Percentiles rank a stretch among this genome's conserved stretches.
Evolutionary conservation across 1,140 invertebrate genomes (phyloP).

Genomic region (Pseudoatta argentina): DNA sequence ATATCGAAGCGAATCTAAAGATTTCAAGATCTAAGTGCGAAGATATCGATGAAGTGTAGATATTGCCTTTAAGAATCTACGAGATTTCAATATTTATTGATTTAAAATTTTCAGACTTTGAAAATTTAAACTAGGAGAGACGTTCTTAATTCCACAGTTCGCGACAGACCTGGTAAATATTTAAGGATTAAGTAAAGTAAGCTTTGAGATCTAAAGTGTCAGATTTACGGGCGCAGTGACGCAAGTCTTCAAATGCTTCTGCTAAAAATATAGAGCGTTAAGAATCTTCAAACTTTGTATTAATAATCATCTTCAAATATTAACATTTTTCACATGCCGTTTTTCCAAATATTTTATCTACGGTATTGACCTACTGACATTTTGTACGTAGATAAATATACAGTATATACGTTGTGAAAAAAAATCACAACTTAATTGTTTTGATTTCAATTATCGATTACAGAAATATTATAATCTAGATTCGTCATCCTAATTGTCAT

Average conservation of each 20-base stretch:
- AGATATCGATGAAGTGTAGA: conserved; percentile 9
- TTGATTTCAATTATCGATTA: not conserved
- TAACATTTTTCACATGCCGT: not conserved
- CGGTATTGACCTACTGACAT: not conserved
- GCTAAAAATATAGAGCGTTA: conserved; percentile 1
- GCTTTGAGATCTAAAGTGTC: conserved; percentile 12
- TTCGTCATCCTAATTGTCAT: not conserved
- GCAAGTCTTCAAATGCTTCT: conserved; percentile 25
- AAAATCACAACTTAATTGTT: not conserved
- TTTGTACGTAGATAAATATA: not conserved
- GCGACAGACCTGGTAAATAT: conserved; percentile 35
- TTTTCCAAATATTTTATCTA: not conserved
- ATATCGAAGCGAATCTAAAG: not conserved
- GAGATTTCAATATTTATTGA: conserved; percentile 24
- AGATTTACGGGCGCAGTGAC: conserved; percentile 10
- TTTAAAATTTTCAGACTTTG: not conserved
- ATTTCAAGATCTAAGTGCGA: conserved; percentile 14
- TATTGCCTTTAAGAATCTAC: not conserved
- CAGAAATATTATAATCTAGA: not conserved
- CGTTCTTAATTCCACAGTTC: conserved; percentile 11
- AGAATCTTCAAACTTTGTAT: not conserved
- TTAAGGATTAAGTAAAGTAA: conserved; percentile 40
- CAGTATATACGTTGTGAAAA: not conserved
- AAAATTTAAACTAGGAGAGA: conserved; percentile 27
- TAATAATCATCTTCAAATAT: conserved; percentile 1